Evolutionary conservation across 2,113 vertebrate species (phyloP).

Genomic region (Halichoerus grypus): DNA sequence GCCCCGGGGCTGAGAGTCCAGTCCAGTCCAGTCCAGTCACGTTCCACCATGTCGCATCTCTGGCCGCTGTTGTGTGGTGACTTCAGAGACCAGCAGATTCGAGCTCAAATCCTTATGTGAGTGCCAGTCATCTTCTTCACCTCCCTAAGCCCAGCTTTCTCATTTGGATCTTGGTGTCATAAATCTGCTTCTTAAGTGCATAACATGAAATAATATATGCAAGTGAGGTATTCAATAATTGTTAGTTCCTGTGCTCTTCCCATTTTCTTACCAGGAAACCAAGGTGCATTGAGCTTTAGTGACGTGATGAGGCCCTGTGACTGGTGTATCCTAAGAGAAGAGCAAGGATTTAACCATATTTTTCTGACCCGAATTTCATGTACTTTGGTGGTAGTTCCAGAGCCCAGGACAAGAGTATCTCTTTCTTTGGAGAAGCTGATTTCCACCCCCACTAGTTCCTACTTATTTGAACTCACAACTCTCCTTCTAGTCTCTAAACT

Average conservation of each 20-base stretch:
- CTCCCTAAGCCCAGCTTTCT: background rate
- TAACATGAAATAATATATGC: background rate
- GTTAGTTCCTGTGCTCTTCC: background rate
- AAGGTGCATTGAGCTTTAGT: background rate
- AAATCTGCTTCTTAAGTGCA: background rate
- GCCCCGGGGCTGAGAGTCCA: rapidly evolving
- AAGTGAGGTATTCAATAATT: background rate
- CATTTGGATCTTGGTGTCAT: background rate
- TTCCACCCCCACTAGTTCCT: background rate
- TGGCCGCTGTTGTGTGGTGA: background rate
- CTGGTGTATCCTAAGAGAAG: background rate
- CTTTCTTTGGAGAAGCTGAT: background rate
- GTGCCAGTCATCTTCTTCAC: background rate
- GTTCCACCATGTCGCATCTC: background rate
- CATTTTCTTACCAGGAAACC: background rate
- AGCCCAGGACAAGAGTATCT: background rate
- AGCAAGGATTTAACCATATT: background rate
- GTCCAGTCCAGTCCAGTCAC: rapidly evolving
- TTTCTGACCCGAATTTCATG: background rate
- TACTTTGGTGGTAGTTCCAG: background rate
- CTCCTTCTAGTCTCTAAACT: background rate
- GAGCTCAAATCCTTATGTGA: background rate
- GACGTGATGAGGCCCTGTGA: background rate
- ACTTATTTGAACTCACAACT: background rate
- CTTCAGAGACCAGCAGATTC: background rate